These are phyloP conservation scores for Glyptemys insculpta DNA, from an alignment of 2,797 vertebrate species.

Conservation along the genomic window DNA sequence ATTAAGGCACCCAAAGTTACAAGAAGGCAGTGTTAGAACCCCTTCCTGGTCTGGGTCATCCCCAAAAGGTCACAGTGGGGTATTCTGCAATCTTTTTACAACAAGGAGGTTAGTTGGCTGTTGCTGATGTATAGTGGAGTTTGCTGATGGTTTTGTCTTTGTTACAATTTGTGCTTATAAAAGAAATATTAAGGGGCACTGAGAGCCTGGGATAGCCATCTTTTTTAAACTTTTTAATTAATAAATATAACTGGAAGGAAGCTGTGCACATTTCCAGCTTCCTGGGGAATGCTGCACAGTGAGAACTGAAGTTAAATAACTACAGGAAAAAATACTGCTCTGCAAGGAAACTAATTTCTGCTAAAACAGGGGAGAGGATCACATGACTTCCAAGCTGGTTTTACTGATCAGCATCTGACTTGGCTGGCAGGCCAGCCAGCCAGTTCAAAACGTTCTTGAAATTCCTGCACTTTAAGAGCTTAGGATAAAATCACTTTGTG, in stretches of 20 bases:
- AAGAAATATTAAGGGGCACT: constrained; percentile 55
- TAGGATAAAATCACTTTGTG: background rate
- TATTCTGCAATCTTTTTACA: background rate
- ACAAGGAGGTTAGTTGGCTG: background rate
- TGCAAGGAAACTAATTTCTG: constrained; percentile 44
- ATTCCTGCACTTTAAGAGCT: background rate
- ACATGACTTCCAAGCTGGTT: constrained; percentile 25
- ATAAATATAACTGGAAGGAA: constrained; percentile 23
- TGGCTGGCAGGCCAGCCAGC: background rate
- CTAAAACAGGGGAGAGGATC: constrained; percentile 28
- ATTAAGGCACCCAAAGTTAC: background rate
- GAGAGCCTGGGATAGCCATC: constrained; percentile 41
- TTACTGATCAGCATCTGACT: background rate
- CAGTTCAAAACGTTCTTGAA: constrained; percentile 35
- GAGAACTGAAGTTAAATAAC: constrained; percentile 42
- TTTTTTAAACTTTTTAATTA: background rate
- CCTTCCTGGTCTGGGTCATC: background rate
- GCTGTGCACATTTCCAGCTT: constrained; percentile 27
- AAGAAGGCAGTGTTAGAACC: background rate
- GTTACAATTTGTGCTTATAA: constrained; percentile 31
- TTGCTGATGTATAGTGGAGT: background rate
- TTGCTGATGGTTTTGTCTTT: background rate
- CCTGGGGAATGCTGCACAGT: constrained; percentile 19
- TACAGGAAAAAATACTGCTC: constrained; percentile 32
- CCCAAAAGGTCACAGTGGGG: background rate